Evolutionary conservation across 2,888 invertebrate genomes (phyloP), one percentile per base, ranked within the genome.

Genomic region (Ypsolopha scabrella): DNA sequence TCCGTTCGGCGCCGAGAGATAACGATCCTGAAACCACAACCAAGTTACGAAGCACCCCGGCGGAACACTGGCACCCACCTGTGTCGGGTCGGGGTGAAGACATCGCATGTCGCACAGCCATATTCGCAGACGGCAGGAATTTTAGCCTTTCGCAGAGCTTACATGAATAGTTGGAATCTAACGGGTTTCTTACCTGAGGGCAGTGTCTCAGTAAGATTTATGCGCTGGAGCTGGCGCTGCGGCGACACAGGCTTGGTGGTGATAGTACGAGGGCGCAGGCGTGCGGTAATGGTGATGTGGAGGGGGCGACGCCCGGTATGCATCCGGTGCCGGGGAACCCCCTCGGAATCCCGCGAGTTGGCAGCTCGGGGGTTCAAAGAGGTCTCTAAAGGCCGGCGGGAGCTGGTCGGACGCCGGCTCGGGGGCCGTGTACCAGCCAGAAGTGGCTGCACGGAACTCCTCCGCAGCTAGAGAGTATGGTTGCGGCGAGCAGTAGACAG

Each of bases 181-280:
- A 24, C 24, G 38, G 58, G 52, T 53, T 52, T 41, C 78, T 80
- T 61, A 85, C 85, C 85, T 83, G 75, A 73, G 63, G 65, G 64
- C 64, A 54, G 55, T 65, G 59, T 74, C 78, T 86, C 83, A 87
- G 78, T 86, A 85, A 61, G 85, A 87, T 70, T 87, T 87, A 63
- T 85, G 86, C 50, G 83, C 81, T 49, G 82, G 76, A 49, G 83
- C 72, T 39, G 85, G 82, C 50, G 74, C 83, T 43, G 85, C 83
- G 48, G 87, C 88, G 48, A 89, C 88, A 72, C 90, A 90, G 58
- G 90, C 89, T 68, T 89, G 89, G 61, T 90, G 90, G 59, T 90
- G 89, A 55, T 88, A 83, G 60, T 88, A 82, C 39, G 85, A 74
- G 44, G 83, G 80, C 46, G 81, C 81, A 11, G 85, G 80, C 52